Evolutionary conservation across 2,113 vertebrate species (phyloP), one percentile per base, ranked within the genome.

Genomic region (Camelus dromedarius): DNA sequence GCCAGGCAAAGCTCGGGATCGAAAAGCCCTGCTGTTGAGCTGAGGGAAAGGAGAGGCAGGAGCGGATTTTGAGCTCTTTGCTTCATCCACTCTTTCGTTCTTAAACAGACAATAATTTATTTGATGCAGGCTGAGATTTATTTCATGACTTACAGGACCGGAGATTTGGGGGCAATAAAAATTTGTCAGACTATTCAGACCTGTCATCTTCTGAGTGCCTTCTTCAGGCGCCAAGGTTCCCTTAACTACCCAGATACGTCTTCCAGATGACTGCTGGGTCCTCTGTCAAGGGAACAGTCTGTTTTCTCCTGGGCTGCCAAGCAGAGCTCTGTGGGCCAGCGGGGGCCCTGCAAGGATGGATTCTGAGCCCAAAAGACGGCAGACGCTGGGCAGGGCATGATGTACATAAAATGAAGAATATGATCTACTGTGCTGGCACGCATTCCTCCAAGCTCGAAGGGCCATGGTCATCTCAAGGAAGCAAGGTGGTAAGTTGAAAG

Each of bases 181-280:
- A 97, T 98, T 96, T 96, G 91, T 98, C 97, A 98, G 95, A n/a
- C 95, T 97, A 96, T 96, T 97, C 98, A 98, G 97, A 97, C 93
- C 95, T 97, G 97, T 97, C 98, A 97, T 97, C 70, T 97, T 93
- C 83, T 81, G 96, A 95, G 96, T 84, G 94, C 82, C 96, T 96
- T 97, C 96, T 96, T 91, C 94, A 87, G 95, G 96, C 93, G 0
- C 94, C 85, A 93, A 96, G 96, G 82, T 97, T 96, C 91, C 85
- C 58, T 96, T 96, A 97, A 96, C 96, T 94, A 95, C 95, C 73
- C 60, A 93, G 89, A 97, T 97, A 97, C 82, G 97, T 97, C 95
- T 97, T 97, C 93, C 88, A 26, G 88, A 96, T 79, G 96, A 95
- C 95, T 72, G 88, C 62, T 32, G 0, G 87, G 7, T 89, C 50